Evolutionary conservation across 92 coral and sea anemone species (phyloP).

Genomic region (Epizoanthus scotinus): DNA sequence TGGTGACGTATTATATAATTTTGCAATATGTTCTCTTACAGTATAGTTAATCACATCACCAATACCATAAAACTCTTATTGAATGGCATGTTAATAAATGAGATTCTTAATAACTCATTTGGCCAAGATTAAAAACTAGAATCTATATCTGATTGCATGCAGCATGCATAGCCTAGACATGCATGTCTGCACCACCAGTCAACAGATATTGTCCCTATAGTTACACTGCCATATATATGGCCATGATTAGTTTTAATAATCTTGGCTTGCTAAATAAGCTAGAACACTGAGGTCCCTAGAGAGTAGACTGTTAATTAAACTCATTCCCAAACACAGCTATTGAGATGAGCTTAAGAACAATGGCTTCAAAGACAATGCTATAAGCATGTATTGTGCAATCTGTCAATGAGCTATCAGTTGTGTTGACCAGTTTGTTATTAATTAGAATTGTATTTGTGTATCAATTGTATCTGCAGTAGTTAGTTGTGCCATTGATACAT

Average conservation of each 20-base stretch:
- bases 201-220: conserved; percentile 15
- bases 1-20: too few species aligned
- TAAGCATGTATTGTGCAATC: background rate
- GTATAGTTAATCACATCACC: too few species aligned
- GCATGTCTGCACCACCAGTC: background rate
- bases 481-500: too few species aligned
- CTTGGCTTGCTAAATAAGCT: background rate
- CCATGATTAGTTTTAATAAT: background rate
- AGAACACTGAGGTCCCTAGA: background rate
- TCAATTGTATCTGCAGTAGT: too few species aligned
- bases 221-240: background rate
- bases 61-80: too few species aligned
- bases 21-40: background rate
- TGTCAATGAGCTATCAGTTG: background rate
- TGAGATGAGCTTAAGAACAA: background rate
- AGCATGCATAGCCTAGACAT: background rate
- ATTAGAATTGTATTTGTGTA: too few species aligned
- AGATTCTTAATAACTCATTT: background rate
- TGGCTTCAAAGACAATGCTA: background rate
- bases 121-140: background rate
- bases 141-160: background rate
- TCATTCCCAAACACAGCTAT: background rate
- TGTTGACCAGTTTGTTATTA: background rate
- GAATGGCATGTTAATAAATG: too few species aligned
- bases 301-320: background rate